A percentile compares a stretch with the other conserved stretches of the same genome.
Conservation (phyloP, 2,113 vertebrate species). For the Rhabdornis inornatus region DNA sequence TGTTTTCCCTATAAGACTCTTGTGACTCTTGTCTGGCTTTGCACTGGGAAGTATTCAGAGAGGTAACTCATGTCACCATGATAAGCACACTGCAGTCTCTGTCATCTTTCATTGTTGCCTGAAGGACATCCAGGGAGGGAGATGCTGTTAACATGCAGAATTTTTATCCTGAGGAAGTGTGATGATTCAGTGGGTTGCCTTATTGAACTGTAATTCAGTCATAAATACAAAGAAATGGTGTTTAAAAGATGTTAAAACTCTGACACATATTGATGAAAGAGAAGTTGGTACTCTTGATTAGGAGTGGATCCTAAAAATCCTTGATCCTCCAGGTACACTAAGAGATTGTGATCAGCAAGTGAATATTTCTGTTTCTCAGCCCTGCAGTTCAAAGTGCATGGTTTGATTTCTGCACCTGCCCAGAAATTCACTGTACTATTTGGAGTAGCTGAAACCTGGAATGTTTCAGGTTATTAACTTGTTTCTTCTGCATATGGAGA, state of each 20-base stretch:
- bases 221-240: conserved; percentile 1
- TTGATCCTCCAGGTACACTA: neutral
- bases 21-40: conserved; percentile 25
- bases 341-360: neutral
- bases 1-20: neutral
- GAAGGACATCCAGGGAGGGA: conserved; percentile 47
- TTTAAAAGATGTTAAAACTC: conserved; percentile 29
- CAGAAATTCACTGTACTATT: neutral
- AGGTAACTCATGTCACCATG: conserved; percentile 55
- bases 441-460: neutral
- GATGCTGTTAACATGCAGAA: conserved; percentile 12
- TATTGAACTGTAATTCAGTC: conserved; percentile 43
- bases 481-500: neutral
- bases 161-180: conserved; percentile 23
- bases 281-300: neutral
- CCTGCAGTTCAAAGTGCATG: accelerated
- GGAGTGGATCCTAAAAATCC: neutral
- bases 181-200: neutral
- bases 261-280: neutral
- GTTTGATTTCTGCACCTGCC: neutral
- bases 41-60: conserved; percentile 21
- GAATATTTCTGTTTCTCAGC: neutral
- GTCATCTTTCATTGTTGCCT: conserved; percentile 65
- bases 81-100: conserved; percentile 26
- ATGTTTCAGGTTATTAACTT: neutral